phyloP scores from a whole-genome alignment of 2,888 invertebrate species.

The Meiosimyza platycephala region DNA sequence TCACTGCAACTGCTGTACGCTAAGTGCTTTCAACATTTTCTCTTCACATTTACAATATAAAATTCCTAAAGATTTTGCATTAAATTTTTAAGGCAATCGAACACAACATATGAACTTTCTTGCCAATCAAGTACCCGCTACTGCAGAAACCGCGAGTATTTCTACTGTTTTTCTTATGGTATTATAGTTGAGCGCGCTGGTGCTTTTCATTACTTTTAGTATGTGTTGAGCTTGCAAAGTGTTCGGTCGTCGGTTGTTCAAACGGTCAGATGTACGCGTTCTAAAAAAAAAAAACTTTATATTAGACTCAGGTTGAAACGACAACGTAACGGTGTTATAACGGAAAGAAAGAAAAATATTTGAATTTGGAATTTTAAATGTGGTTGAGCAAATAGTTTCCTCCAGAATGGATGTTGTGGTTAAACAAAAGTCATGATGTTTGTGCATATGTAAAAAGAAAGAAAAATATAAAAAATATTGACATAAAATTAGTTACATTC shows the following conservation, averaged over 20 bases:
- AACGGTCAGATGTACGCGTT: background rate
- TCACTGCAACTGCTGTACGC: no score
- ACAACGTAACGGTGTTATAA: background rate
- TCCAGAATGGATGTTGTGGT: conserved; percentile 10
- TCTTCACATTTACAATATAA: no score
- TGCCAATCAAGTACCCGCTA: no score
- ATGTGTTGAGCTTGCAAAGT: conserved; percentile 34
- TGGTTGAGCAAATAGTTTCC: conserved; percentile 3
- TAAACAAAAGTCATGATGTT: conserved; percentile 4
- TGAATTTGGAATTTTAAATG: conserved; percentile 25
- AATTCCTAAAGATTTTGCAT: no score
- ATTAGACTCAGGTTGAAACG: background rate
- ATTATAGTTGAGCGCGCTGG: background rate
- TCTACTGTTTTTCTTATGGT: background rate
- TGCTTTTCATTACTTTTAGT: conserved; percentile 35
- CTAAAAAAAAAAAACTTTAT: background rate
- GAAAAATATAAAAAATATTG: background rate
- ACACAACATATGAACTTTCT: no score
- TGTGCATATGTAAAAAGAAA: background rate
- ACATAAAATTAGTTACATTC: conserved; percentile 9
- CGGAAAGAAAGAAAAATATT: conserved; percentile 23
- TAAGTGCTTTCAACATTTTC: no score
- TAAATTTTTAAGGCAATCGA: no score
- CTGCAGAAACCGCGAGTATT: background rate
- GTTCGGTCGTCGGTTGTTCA: conserved; percentile 12